phyloP scores from a whole-genome alignment of 2,888 invertebrate genomes.

The Campoplex capitator region DNA sequence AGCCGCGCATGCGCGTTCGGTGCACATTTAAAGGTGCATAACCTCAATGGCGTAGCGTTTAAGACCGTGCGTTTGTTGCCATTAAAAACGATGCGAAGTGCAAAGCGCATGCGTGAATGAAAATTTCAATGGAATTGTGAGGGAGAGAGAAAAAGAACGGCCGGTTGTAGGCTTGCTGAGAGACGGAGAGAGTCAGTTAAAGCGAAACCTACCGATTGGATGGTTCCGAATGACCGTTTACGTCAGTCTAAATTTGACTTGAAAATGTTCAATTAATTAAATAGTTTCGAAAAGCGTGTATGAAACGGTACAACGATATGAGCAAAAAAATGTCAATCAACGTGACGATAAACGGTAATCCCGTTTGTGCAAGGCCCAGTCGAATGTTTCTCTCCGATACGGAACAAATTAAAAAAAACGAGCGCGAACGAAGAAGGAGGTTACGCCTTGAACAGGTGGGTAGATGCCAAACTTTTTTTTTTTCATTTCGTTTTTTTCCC shows the following conservation, averaged over 20 bases:
- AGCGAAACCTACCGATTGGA: conserved; percentile 54
- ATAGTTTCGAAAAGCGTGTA: conserved; percentile 11
- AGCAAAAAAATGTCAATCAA: conserved; percentile 87
- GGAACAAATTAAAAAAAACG: conserved; percentile 86
- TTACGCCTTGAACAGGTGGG: conserved; percentile 88
- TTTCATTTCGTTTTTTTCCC: conserved; percentile 30
- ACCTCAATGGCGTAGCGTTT: not conserved
- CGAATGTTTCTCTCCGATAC: conserved; percentile 86
- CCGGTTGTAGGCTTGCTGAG: conserved; percentile 18
- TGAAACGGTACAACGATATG: conserved; percentile 3
- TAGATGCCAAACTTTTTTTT: conserved; percentile 35
- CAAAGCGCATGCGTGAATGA: conserved; percentile 21
- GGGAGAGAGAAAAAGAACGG: conserved; percentile 3
- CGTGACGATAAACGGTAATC: conserved; percentile 87
- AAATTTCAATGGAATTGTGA: not conserved
- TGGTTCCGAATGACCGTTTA: conserved; percentile 69
- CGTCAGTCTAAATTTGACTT: conserved; percentile 75
- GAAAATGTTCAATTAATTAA: conserved; percentile 48
- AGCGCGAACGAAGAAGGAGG: conserved; percentile 86
- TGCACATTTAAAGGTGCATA: not conserved
- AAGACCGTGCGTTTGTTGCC: not conserved
- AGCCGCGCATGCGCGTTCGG: not conserved
- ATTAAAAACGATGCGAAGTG: not conserved
- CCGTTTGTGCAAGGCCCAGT: conserved; percentile 84
- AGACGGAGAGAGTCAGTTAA: conserved; percentile 49